Base-by-base conservation (phyloP, 2,888 invertebrate species). In the Torymus auratus region DNA sequence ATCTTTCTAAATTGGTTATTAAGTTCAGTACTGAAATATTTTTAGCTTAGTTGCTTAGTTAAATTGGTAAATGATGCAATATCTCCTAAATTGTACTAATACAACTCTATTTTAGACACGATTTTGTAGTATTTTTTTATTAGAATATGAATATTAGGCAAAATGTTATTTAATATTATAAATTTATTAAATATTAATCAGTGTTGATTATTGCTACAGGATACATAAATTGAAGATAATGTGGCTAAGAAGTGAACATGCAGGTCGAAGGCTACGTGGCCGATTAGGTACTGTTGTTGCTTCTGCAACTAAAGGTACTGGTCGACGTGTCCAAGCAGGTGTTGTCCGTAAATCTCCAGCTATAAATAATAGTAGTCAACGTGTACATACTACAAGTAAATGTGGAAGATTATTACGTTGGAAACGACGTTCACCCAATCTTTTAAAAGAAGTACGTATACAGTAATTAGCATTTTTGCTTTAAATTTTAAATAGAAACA, bases 231-330 rank as follows among this genome's bases (percentile, higher is more conserved):
- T 82, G 60, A 82, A 82, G 85, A 88, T 88, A 85, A 91, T 91
- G 91, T 90, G 91, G 91, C 85, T 91, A 83, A 86, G 91, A 88
- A 91, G 90, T 79, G 90, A 91, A 81, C 90, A 90, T 85, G 88
- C 89, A 52, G 87, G 90, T 83, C 86, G 90, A 84, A 89, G 90
- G 86, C 88, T 91, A 83, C 88, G 91, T 76, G 90, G 90, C 77
- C 89, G 90, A 83, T 85, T 90, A 72, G 84, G 85, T 70, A 85
- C 87, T 74, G 84, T 86, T 79, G 85, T 85, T 82, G 85, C 84
- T 74, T 81, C 87, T 50, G 80, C 83, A 65, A 84, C 85, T 56
- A 89, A 89, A 83, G 83, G 85, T 81, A 84, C 87, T 4, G 83
- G 85, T 68, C 85, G 86, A 68, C 84, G 89, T 79, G 85, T 88